These are phyloP conservation scores for Hemibagrus wyckioides DNA, from an alignment of 2,113 vertebrate genomes.

Conservation along the genomic window DNA sequence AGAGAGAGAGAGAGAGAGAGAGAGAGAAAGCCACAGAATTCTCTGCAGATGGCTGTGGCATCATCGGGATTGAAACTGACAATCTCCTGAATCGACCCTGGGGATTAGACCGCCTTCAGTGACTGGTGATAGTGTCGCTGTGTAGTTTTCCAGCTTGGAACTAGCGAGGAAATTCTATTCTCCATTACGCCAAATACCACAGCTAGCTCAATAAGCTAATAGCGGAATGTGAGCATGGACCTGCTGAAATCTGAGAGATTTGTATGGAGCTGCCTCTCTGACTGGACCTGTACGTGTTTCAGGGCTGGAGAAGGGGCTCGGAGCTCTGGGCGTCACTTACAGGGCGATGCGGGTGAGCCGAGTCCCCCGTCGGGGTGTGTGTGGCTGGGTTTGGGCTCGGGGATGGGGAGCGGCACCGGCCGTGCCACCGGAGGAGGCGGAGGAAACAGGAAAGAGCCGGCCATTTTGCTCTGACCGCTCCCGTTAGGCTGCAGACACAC, in stretches of 20 bases:
- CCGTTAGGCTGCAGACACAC: conserved; percentile 80
- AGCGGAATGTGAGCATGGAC: not conserved
- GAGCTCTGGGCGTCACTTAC: conserved; percentile 74
- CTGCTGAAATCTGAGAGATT: not conserved
- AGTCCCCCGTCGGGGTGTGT: conserved; percentile 81
- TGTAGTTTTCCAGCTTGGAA: not conserved
- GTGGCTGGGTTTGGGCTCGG: conserved; percentile 83
- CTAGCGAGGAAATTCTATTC: not conserved
- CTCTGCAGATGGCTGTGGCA: not conserved
- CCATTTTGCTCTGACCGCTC: conserved; percentile 82
- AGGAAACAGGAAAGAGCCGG: conserved; percentile 82
- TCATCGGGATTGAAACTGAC: not conserved
- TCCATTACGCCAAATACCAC: not conserved
- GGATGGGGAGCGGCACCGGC: conserved; percentile 83
- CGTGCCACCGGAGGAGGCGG: conserved; percentile 83
- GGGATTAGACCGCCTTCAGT: not conserved
- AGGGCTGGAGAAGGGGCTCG: conserved; percentile 39
- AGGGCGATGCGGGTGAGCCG: conserved; percentile 79
- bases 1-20: not conserved
- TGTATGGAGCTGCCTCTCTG: conserved; percentile 13
- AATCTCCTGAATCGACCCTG: not conserved
- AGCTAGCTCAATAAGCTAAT: not conserved
- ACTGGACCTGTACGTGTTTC: conserved; percentile 54
- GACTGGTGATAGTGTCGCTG: not conserved
- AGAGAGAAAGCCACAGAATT: not conserved